These are phyloP conservation scores for Paraescarpia echinospica DNA, from an alignment of 1,140 invertebrate genomes.

Conservation along the genomic window DNA sequence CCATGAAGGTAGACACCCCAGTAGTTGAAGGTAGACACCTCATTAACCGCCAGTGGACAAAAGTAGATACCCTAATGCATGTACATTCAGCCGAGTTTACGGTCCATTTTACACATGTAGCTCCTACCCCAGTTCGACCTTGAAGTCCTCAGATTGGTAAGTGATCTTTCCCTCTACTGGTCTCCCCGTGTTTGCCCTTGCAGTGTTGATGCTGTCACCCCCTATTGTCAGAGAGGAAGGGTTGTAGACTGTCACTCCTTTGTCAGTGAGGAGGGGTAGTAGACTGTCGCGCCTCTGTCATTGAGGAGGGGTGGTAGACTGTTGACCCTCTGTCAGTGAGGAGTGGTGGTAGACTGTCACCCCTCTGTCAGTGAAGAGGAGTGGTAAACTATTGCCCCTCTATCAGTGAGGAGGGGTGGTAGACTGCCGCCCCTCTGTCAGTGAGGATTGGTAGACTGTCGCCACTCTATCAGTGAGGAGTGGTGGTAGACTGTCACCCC, in stretches of 20 bases:
- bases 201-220: not conserved
- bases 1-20: too few species aligned
- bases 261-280: not conserved
- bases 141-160: constrained; percentile 1
- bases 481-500: not conserved
- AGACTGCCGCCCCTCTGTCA: not conserved
- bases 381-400: too few species aligned
- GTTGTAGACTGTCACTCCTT: not conserved
- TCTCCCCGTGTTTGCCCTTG: not conserved
- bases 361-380: not conserved
- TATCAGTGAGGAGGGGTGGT: not conserved
- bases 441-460: not conserved
- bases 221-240: not conserved
- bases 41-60: too few species aligned
- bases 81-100: not conserved
- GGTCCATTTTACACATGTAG: not conserved
- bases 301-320: not conserved
- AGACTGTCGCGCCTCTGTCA: not conserved
- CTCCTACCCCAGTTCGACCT: not conserved
- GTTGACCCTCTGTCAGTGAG: not conserved
- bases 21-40: not conserved
- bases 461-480: not conserved
- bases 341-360: not conserved
- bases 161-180: not conserved
- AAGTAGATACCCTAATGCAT: not conserved